Conservation (phyloP, 2,113 vertebrate genomes). For the Monopterus albus region DNA sequence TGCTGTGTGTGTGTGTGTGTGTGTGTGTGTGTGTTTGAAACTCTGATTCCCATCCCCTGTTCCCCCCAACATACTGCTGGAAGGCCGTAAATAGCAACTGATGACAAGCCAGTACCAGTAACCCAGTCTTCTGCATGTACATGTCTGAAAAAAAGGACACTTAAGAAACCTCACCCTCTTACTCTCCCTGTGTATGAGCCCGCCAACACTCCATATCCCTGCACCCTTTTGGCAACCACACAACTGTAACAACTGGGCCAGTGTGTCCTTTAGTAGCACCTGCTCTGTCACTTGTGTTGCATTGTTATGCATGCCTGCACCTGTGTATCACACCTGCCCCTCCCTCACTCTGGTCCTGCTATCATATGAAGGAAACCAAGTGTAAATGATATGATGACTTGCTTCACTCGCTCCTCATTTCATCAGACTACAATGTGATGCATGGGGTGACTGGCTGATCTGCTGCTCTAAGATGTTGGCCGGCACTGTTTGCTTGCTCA, state of each 20-base stretch:
- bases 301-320: conserved; percentile 6
- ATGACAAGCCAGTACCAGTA: conserved; percentile 81
- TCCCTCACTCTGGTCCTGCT: conserved; percentile 34
- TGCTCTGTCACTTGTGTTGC: not conserved
- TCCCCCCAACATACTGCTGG: conserved; percentile 31
- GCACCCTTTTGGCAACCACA: not conserved
- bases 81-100: conserved; percentile 87
- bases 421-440: conserved; percentile 67
- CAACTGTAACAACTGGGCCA: not conserved
- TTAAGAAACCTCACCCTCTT: conserved; percentile 47
- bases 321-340: conserved; percentile 24
- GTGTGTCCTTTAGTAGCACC: not conserved
- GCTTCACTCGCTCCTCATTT: not conserved
- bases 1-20: conserved; percentile 2
- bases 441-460: conserved; percentile 49
- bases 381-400: conserved; percentile 62
- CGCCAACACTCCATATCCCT: not conserved
- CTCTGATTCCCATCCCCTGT: not conserved
- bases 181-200: not conserved
- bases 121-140: conserved; percentile 80
- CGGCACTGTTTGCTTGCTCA: conserved; percentile 80
- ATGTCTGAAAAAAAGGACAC: conserved; percentile 73
- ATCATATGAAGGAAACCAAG: conserved; percentile 59
- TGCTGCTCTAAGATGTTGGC: conserved; percentile 63
- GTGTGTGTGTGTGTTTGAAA: conserved; percentile 28